A percentile compares a stretch with the other conserved stretches of the same genome.
Conservation (phyloP, 92 coral and sea anemone species). For the Umimayanthus kanabou region DNA sequence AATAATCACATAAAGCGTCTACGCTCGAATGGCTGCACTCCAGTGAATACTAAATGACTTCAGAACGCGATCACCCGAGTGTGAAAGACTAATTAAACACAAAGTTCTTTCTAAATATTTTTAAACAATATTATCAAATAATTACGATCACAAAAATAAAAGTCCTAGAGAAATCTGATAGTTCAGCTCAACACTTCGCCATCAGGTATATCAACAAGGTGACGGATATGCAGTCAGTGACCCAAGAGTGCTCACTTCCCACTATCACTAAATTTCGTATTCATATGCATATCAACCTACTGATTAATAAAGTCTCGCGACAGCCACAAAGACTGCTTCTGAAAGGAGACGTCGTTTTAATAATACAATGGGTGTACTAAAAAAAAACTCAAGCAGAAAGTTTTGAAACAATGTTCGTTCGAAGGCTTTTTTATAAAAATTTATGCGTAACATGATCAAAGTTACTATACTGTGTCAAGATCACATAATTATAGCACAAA, state of each 20-base stretch:
- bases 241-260: neutral
- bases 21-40: conserved; percentile 22
- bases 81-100: conserved; percentile 6
- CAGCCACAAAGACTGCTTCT: neutral
- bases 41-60: conserved; percentile 9
- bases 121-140: neutral
- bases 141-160: neutral
- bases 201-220: neutral
- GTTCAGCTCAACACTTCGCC: neutral
- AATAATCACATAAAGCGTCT: neutral
- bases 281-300: neutral
- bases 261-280: no score
- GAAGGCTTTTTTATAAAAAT: no score
- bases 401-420: no score
- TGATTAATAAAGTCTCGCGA: neutral
- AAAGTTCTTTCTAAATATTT: neutral
- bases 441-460: no score
- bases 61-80: neutral
- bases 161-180: neutral
- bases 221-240: neutral
- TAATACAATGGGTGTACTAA: neutral
- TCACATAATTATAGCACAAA: no score
- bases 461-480: no score
- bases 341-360: neutral
- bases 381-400: no score